Evolutionary conservation across 2,888 invertebrate species (phyloP).

Genomic region (Rotaria sp.): DNA sequence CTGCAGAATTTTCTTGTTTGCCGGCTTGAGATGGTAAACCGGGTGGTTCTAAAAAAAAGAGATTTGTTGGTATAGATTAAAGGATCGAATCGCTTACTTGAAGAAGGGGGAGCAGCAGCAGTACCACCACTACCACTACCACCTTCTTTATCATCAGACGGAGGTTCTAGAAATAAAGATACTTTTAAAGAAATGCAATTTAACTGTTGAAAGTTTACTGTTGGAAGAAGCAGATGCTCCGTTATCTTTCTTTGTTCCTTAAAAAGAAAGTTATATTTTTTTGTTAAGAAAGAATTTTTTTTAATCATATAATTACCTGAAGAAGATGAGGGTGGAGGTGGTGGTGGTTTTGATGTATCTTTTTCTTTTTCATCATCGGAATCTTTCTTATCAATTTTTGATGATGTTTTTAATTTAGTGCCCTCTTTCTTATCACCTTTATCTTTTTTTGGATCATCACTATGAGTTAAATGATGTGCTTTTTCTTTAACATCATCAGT

Average conservation of each 20-base stretch:
- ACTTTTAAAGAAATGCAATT: too few species aligned
- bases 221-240: not conserved
- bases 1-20: not conserved
- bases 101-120: not conserved
- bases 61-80: too few species aligned
- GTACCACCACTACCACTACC: not conserved
- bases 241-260: too few species aligned
- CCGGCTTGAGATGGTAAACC: not conserved
- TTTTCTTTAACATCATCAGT: not conserved
- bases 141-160: not conserved
- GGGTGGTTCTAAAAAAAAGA: not conserved
- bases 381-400: not conserved
- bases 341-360: not conserved
- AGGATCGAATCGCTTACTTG: not conserved
- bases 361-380: not conserved
- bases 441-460: not conserved
- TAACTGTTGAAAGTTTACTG: too few species aligned
- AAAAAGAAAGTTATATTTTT: too few species aligned
- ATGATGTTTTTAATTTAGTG: not conserved
- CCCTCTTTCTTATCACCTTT: not conserved
- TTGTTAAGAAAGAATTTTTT: too few species aligned
- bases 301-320: too few species aligned
- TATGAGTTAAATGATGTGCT: not conserved
- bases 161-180: too few species aligned
- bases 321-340: too few species aligned